These are phyloP conservation scores for Drosophila setifemur DNA, from an alignment of 1,140 invertebrate species.

Conservation along the genomic window DNA sequence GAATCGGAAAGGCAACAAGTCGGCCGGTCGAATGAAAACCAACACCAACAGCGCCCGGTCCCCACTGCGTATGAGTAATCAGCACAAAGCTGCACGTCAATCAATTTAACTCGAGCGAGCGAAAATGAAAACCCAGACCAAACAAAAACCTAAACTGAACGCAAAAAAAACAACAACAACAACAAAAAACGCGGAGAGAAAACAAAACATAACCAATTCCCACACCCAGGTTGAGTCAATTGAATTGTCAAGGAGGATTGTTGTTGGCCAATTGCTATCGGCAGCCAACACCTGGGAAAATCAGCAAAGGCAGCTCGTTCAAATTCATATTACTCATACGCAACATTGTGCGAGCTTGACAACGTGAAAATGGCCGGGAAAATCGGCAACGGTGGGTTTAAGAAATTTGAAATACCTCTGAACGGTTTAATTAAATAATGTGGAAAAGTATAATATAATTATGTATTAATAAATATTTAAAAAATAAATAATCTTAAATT, in stretches of 20 bases:
- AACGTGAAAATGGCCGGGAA: not conserved
- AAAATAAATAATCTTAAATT: no score
- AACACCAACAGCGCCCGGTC: conserved; percentile 10
- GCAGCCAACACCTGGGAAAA: conserved; percentile 5
- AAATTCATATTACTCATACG: conserved; percentile 57
- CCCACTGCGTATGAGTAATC: conserved; percentile 67
- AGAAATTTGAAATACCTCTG: not conserved
- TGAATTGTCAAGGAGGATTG: conserved; percentile 34
- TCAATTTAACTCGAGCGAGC: conserved; percentile 30
- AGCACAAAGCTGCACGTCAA: conserved; percentile 35
- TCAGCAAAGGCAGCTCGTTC: conserved; percentile 15
- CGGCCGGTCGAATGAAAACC: no score
- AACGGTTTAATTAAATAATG: no score
- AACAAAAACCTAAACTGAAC: no score
- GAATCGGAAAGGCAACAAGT: conserved; percentile 9
- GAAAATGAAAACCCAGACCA: not conserved
- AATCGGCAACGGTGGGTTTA: not conserved
- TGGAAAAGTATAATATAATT: no score
- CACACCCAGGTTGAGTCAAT: conserved; percentile 34
- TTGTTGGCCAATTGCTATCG: conserved; percentile 13
- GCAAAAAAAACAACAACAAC: no score
- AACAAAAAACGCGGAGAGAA: not conserved
- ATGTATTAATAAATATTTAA: no score
- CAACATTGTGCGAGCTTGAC: conserved; percentile 18
- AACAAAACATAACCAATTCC: conserved; percentile 29